These are phyloP conservation scores for Sciaenops ocellatus DNA, from an alignment of 2,797 vertebrate genomes.

Conservation along the genomic window DNA sequence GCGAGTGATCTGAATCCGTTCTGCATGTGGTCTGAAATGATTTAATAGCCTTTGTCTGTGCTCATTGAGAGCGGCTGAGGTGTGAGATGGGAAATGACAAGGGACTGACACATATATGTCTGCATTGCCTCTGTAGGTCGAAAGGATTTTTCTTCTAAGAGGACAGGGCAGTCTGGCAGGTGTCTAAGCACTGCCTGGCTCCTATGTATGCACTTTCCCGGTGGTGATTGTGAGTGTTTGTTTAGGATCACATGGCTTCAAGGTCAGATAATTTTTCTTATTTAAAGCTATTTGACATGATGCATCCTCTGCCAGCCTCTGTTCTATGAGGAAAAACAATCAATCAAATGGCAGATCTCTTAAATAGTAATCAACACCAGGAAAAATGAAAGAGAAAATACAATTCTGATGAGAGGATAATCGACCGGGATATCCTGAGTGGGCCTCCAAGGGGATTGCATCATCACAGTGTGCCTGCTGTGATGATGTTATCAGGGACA, in stretches of 20 bases:
- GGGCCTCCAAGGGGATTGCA: conserved; percentile 76
- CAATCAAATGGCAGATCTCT: conserved; percentile 35
- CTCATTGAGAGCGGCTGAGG: not conserved
- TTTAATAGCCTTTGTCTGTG: conserved; percentile 36
- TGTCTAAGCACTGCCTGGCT: not conserved
- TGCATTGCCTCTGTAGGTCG: not conserved
- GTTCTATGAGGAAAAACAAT: conserved; percentile 18
- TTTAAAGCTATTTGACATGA: not conserved
- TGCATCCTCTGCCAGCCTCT: not conserved
- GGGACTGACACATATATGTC: conserved; percentile 10
- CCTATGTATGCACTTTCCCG: not conserved
- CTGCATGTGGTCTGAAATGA: conserved; percentile 30
- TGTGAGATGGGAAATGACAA: conserved; percentile 18
- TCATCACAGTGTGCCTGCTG: conserved; percentile 74
- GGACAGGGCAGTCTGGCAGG: not conserved
- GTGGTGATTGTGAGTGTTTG: not conserved
- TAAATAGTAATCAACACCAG: conserved; percentile 57
- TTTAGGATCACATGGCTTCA: conserved; percentile 2
- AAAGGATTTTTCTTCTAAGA: not conserved
- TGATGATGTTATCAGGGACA: conserved; percentile 83
- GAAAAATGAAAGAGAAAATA: conserved; percentile 55
- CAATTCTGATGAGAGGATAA: conserved; percentile 66
- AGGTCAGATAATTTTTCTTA: conserved; percentile 7
- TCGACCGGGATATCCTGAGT: conserved; percentile 71
- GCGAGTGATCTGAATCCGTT: conserved; percentile 9